Evolutionary conservation across 2,797 vertebrate species (phyloP).

Genomic region (Anabacerthia variegaticeps): DNA sequence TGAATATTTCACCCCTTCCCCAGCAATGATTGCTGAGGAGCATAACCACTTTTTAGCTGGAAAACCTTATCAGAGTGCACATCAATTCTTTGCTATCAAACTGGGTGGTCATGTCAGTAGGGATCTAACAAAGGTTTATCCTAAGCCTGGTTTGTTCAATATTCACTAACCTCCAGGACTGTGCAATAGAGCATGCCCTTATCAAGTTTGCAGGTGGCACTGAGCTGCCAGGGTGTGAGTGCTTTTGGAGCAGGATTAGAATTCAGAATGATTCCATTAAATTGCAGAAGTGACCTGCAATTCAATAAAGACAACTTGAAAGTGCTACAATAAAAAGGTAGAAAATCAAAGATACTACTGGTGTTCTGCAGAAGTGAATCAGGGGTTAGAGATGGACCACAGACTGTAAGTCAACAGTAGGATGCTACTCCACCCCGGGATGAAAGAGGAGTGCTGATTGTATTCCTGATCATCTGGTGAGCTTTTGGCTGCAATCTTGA

Average conservation of each 20-base stretch:
- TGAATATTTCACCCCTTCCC: background rate
- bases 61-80: background rate
- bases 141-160: background rate
- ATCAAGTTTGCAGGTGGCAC: background rate
- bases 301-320: background rate
- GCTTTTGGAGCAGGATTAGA: background rate
- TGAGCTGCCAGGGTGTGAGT: background rate
- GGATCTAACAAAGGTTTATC: background rate
- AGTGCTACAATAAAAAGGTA: background rate
- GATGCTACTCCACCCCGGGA: background rate
- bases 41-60: background rate
- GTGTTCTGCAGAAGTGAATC: background rate
- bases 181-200: background rate
- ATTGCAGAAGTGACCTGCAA: background rate
- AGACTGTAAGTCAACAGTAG: background rate
- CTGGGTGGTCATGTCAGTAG: background rate
- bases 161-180: background rate
- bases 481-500: background rate
- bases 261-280: background rate
- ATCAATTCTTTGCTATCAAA: background rate
- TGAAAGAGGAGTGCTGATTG: rapidly evolving
- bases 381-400: background rate
- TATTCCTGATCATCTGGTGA: background rate
- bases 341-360: background rate
- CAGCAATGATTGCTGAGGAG: background rate